phyloP scores from a whole-genome alignment of 2,113 vertebrate genomes.

The Bombycilla garrulus region DNA sequence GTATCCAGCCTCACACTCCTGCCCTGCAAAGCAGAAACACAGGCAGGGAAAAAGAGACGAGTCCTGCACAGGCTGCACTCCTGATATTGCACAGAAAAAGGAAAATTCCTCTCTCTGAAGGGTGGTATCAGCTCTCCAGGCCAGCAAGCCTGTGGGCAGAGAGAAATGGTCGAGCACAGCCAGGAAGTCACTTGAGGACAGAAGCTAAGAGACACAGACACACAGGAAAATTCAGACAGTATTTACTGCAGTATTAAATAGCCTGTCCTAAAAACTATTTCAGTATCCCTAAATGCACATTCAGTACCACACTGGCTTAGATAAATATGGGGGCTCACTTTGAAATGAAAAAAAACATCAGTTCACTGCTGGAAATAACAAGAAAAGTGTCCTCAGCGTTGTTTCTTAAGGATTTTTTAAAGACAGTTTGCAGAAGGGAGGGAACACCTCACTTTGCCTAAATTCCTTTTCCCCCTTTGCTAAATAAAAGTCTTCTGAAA shows the following conservation, averaged over 20 bases:
- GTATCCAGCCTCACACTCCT: rapidly evolving
- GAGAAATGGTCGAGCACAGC: neutral
- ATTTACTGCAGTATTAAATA: conserved; percentile 42
- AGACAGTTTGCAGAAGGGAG: conserved; percentile 9
- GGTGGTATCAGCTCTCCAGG: neutral
- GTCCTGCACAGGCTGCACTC: neutral
- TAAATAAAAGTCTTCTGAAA: conserved; percentile 53
- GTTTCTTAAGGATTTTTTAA: neutral
- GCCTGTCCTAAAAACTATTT: conserved; percentile 13
- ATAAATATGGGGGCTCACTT: neutral
- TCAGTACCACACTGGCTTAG: neutral
- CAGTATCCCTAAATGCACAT: neutral
- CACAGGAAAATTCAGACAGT: neutral
- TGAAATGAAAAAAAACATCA: neutral
- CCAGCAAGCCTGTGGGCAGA: neutral
- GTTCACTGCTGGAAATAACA: conserved; percentile 6
- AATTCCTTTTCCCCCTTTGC: neutral
- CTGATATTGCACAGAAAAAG: rapidly evolving
- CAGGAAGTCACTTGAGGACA: conserved; percentile 8
- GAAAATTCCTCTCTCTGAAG: neutral
- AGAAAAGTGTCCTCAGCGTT: neutral
- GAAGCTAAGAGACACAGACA: neutral
- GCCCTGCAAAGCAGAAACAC: neutral
- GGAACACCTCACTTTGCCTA: neutral
- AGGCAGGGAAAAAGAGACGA: neutral